These are phyloP conservation scores for Pontoporia blainvillei DNA, from an alignment of 2,113 vertebrate genomes.

Conservation along the genomic window DNA sequence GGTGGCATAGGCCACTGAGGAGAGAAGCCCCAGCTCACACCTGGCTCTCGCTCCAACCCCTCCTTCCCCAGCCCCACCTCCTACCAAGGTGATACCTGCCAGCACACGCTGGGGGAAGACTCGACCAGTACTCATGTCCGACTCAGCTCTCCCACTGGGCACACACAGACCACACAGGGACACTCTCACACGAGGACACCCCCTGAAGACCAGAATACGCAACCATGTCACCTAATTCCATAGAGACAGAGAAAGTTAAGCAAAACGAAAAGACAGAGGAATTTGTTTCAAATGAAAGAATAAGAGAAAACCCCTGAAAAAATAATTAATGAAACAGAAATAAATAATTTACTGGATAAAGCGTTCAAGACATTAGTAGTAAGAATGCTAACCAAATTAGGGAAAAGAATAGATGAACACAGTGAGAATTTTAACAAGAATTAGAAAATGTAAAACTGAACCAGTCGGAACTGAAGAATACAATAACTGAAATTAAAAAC, in stretches of 20 bases:
- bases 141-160: neutral
- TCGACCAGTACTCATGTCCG: rapidly evolving
- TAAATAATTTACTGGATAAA: neutral
- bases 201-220: too few relatives aligned
- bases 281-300: neutral
- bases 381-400: neutral
- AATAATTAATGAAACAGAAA: neutral
- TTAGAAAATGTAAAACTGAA: too few relatives aligned
- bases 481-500: neutral
- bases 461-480: neutral
- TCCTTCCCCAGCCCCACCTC: neutral
- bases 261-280: neutral
- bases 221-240: neutral
- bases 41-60: neutral
- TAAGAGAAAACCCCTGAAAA: neutral
- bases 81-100: neutral
- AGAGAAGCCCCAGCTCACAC: neutral
- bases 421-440: neutral
- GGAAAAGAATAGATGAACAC: neutral
- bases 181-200: neutral
- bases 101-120: neutral
- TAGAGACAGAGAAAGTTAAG: neutral
- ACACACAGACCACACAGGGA: neutral
- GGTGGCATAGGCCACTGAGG: neutral
- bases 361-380: neutral